Evolutionary conservation across 2,888 invertebrate species (phyloP), one percentile per base, ranked within the genome.

Genomic region (Papilio protenor): DNA sequence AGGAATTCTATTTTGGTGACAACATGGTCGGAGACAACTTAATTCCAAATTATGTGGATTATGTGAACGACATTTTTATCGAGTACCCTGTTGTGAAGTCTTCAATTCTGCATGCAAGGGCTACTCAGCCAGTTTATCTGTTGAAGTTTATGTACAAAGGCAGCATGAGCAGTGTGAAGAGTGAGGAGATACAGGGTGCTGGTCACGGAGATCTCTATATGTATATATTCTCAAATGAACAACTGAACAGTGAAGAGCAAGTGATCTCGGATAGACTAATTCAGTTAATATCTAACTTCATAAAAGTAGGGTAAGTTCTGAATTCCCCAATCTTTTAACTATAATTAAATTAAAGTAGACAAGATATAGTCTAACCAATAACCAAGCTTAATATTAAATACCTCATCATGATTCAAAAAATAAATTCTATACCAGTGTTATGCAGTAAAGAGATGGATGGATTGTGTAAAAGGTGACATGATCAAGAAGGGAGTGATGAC

Each of bases 41-140:
- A 2, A 64, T 84, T 0, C 82, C 88, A 69, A 88, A 84, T 23
- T 92, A 89, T 61, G 82, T 86, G 2, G 86, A 89, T 76, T 93
- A 91, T 76, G 84, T 91, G 0, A 89, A 91, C 81, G 94, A 94
- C 79, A 82, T 92, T 33, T 85, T 89, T 16, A 85, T 85, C 59
- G 89, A 88, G 77, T 94, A 91, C 71, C 94, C 94, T 0, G 83
- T 90, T 0, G 82, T 91, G 0, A 93, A 91, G 77, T 88, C 89
- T 12, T 87, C 90, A 0, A 80, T 86, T 70, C 80, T 91, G 14
- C 90, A 90, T 81, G 90, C 92, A 5, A 86, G 83, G 10, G 89
- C 87, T 76, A 73, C 81, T 2, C 80, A 84, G 11, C 87, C 90
- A 3, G 89, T 92, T 1, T 94, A 89, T 77, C 78, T 94, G 2